Evolutionary conservation across 2,113 vertebrate species (phyloP).

Genomic region (Brienomyrus brachyistius): DNA sequence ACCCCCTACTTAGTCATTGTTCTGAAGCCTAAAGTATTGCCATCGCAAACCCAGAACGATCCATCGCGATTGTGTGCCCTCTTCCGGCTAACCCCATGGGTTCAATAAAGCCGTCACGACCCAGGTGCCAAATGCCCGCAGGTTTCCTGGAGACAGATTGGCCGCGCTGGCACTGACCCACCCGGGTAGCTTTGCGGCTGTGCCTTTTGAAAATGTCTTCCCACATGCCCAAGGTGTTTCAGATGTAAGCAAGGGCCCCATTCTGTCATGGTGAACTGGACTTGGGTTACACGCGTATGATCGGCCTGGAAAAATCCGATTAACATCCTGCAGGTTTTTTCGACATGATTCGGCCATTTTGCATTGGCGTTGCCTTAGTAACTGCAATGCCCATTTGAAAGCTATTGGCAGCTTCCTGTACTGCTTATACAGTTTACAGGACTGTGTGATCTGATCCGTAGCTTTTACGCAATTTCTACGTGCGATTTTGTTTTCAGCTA

Average conservation of each 20-base stretch:
- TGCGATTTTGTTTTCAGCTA: neutral
- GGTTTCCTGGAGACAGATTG: slow-evolving; percentile 22
- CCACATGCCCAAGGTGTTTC: neutral
- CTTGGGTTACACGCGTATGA: neutral
- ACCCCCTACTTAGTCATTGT: neutral
- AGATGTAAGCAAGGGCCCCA: neutral
- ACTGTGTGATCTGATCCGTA: neutral
- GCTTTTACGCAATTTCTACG: neutral
- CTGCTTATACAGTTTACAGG: slow-evolving; percentile 5
- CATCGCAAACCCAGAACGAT: neutral
- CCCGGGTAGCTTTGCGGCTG: neutral
- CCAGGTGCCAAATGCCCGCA: slow-evolving; percentile 36
- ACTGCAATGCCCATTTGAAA: slow-evolving; percentile 11
- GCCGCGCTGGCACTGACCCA: neutral
- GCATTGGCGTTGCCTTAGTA: slow-evolving; percentile 9
- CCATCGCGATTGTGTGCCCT: neutral
- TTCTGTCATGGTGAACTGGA: neutral
- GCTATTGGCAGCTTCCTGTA: slow-evolving; percentile 8
- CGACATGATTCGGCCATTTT: neutral
- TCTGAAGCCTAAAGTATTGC: slow-evolving; percentile 15
- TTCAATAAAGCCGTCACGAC: slow-evolving; percentile 13
- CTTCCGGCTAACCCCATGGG: slow-evolving; percentile 25
- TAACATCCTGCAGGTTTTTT: slow-evolving; percentile 4
- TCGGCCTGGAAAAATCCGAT: slow-evolving; percentile 3
- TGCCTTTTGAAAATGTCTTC: neutral